Conservation (phyloP, 92 coral and sea anemone species). For the Nematostella vectensis region DNA sequence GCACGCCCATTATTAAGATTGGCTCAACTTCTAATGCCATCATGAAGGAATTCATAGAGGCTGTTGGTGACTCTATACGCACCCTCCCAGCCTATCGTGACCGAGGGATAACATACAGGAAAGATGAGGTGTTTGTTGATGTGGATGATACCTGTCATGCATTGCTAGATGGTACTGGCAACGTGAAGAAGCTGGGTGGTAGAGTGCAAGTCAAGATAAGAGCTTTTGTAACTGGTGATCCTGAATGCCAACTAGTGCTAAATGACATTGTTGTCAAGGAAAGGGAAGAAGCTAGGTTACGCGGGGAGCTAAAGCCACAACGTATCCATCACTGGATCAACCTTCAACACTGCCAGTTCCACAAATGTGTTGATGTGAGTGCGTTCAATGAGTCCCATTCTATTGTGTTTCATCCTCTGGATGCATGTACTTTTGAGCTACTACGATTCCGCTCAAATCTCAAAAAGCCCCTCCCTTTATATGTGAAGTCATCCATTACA, state of each 20-base stretch:
- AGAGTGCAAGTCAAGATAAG: constrained; percentile 67
- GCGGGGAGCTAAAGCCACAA: constrained; percentile 89
- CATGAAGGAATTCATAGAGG: constrained; percentile 73
- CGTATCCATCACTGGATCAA: constrained; percentile 94
- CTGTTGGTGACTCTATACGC: constrained; percentile 70
- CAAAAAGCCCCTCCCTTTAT: constrained; percentile 79
- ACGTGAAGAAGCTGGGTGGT: constrained; percentile 64
- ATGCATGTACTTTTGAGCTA: constrained; percentile 97
- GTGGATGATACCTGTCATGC: constrained; percentile 79
- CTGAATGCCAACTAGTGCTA: constrained; percentile 87
- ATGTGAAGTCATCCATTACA: constrained; percentile 50
- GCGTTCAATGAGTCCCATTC: constrained; percentile 65
- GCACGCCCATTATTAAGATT: constrained; percentile 81
- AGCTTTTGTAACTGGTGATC: constrained; percentile 91
- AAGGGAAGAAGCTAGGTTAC: constrained; percentile 80
- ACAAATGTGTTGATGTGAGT: constrained; percentile 60
- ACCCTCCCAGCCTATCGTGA: constrained; percentile 87
- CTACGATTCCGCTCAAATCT: constrained; percentile 91
- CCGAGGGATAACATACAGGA: constrained; percentile 87
- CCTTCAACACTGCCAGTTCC: constrained; percentile 58
- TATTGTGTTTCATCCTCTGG: constrained; percentile 85
- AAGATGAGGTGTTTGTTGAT: constrained; percentile 92
- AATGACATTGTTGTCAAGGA: constrained; percentile 72
- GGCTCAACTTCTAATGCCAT: constrained; percentile 61
- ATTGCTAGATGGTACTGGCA: constrained; percentile 67